Conservation (phyloP, 2,797 vertebrate species). For the Xenentodon cancila region DNA sequence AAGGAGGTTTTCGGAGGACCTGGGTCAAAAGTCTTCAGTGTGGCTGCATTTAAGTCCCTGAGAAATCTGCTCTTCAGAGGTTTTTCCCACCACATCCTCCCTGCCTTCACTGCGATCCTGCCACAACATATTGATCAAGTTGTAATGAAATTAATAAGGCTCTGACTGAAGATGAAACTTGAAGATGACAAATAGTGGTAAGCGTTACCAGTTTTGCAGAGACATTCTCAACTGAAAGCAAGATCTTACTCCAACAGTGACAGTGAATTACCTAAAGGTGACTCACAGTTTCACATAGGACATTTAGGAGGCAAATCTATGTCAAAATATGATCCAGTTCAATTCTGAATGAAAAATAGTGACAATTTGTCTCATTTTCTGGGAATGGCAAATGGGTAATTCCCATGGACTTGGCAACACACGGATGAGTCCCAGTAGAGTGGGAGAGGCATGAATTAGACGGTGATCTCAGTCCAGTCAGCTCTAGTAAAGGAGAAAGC, state of each 20-base stretch:
- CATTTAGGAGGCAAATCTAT: no score
- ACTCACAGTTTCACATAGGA: no score
- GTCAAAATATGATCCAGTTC: no score
- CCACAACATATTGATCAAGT: constrained; percentile 42
- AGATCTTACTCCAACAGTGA: no score
- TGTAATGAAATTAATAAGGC: constrained; percentile 34
- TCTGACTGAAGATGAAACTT: background rate
- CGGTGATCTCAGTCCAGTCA: constrained; percentile 60
- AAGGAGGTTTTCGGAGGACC: constrained; percentile 74
- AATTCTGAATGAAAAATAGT: background rate
- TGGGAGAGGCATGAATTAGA: constrained; percentile 62
- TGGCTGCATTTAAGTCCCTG: constrained; percentile 67
- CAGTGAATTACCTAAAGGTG: no score
- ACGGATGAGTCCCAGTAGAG: constrained; percentile 51
- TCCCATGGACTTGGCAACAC: constrained; percentile 46
- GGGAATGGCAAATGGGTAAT: constrained; percentile 38
- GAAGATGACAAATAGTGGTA: background rate
- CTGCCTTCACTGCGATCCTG: constrained; percentile 36
- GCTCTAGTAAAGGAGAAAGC: constrained; percentile 30
- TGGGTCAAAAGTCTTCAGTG: constrained; percentile 76
- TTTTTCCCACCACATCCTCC: constrained; percentile 58
- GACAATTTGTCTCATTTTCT: constrained; percentile 35
- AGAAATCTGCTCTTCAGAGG: constrained; percentile 71
- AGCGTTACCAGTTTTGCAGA: background rate
- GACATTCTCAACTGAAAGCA: background rate